A percentile compares a stretch with the other conserved stretches of the same genome.
phyloP scores from a whole-genome alignment of 2,888 invertebrate species.

The Desoria tigrina region DNA sequence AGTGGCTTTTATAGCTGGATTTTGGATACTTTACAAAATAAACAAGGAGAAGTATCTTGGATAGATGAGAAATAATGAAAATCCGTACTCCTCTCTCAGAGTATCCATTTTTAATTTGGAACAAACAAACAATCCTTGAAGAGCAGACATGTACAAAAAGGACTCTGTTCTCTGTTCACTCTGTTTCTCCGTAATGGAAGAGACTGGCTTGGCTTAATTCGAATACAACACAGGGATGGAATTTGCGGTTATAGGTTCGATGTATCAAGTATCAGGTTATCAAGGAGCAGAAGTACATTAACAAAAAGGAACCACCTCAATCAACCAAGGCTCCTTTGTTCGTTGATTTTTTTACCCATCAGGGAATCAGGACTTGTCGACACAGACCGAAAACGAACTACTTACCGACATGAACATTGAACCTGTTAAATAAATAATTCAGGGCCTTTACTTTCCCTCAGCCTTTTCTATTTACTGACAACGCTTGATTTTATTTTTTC shows the following conservation, averaged over 20 bases:
- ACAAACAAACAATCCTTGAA: not conserved
- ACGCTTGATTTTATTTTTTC: too few species aligned
- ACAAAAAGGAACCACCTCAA: not conserved
- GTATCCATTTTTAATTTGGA: slow-evolving; percentile 16
- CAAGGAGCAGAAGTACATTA: not conserved
- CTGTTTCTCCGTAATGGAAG: too few species aligned
- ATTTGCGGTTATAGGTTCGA: too few species aligned
- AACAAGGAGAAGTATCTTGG: not conserved
- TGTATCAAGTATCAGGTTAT: not conserved
- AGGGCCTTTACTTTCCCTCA: too few species aligned
- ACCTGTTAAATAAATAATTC: too few species aligned
- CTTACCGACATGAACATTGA: too few species aligned
- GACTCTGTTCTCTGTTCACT: too few species aligned
- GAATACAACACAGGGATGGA: too few species aligned
- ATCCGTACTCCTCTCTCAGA: not conserved
- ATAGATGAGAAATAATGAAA: slow-evolving; percentile 6
- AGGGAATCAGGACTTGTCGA: slow-evolving; percentile 1
- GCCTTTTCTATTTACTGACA: too few species aligned
- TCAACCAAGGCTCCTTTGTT: slow-evolving; percentile 1
- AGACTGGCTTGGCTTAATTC: too few species aligned
- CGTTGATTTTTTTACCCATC: not conserved
- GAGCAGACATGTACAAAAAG: too few species aligned
- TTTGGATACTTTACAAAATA: not conserved
- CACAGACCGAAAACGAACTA: not conserved
- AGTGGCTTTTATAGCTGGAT: too few species aligned